Percentiles rank a stretch among this genome's conserved stretches.
Evolutionary conservation across 2,113 vertebrate genomes (phyloP).

Genomic region (Ammodramus savannarum): DNA sequence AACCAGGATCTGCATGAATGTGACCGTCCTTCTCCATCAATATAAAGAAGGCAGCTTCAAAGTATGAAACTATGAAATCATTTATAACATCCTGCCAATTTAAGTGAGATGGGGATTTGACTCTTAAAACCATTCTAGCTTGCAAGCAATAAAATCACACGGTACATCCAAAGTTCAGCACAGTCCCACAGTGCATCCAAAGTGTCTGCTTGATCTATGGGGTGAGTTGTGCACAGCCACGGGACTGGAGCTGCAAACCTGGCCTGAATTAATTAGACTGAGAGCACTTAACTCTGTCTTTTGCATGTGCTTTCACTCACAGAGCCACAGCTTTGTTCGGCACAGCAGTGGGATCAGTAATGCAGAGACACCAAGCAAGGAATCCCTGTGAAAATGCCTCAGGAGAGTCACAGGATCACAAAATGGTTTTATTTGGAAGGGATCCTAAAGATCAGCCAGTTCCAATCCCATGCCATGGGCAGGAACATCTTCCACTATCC

Average conservation of each 20-base stretch:
- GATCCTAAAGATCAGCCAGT: neutral
- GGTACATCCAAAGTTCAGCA: neutral
- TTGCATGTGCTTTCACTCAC: neutral
- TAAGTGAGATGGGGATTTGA: neutral
- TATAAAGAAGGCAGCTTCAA: neutral
- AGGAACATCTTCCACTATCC: neutral
- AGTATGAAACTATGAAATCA: neutral
- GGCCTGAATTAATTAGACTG: neutral
- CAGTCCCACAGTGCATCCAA: neutral
- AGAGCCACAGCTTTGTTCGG: neutral
- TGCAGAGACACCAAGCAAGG: neutral
- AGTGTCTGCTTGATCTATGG: neutral
- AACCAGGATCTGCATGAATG: neutral
- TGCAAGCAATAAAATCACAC: neutral
- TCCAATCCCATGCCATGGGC: neutral
- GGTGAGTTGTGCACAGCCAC: neutral
- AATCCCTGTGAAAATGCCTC: neutral
- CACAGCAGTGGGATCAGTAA: rapidly evolving
- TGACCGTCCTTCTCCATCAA: neutral
- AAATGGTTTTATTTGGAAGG: neutral
- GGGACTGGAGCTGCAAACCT: neutral
- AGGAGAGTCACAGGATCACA: neutral
- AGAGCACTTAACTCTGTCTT: neutral
- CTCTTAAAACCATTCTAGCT: neutral
- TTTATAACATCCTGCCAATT: neutral